Evolutionary conservation across 2,888 invertebrate genomes (phyloP).

Genomic region (Euclidia mi): DNA sequence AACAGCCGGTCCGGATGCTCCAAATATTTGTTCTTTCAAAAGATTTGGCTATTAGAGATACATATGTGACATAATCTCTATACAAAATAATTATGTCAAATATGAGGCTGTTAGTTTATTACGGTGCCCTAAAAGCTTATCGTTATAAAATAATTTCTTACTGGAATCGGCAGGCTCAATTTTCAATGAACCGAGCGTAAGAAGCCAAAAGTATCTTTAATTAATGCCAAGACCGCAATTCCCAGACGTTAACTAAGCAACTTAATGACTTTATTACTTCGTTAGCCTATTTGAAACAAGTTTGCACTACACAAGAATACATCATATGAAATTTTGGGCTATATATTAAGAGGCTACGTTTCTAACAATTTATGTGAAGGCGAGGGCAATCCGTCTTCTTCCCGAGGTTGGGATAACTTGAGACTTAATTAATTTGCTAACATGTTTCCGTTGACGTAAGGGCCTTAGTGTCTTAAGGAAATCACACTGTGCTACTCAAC

Average conservation of each 20-base stretch:
- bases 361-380: conserved; percentile 50
- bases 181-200: background rate
- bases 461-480: conserved; percentile 41
- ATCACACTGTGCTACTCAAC: conserved; percentile 41
- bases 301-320: conserved; percentile 15
- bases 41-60: too few relatives aligned
- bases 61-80: too few relatives aligned
- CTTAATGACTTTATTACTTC: conserved; percentile 18
- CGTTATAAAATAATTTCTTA: too few relatives aligned
- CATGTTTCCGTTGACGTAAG: conserved; percentile 47
- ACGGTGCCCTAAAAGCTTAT: too few relatives aligned
- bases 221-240: conserved; percentile 1
- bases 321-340: conserved; percentile 25
- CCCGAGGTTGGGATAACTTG: conserved; percentile 55
- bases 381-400: conserved; percentile 61
- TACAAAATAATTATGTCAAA: too few relatives aligned
- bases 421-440: conserved; percentile 68
- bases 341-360: conserved; percentile 43
- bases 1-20: too few relatives aligned
- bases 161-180: too few relatives aligned
- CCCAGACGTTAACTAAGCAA: conserved; percentile 1
- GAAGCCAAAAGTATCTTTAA: background rate
- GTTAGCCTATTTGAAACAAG: conserved; percentile 12
- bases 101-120: too few relatives aligned
- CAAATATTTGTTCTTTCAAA: too few relatives aligned